These are phyloP conservation scores for Zeugodacus cucurbitae DNA, from an alignment of 1,140 invertebrate genomes.

Conservation along the genomic window DNA sequence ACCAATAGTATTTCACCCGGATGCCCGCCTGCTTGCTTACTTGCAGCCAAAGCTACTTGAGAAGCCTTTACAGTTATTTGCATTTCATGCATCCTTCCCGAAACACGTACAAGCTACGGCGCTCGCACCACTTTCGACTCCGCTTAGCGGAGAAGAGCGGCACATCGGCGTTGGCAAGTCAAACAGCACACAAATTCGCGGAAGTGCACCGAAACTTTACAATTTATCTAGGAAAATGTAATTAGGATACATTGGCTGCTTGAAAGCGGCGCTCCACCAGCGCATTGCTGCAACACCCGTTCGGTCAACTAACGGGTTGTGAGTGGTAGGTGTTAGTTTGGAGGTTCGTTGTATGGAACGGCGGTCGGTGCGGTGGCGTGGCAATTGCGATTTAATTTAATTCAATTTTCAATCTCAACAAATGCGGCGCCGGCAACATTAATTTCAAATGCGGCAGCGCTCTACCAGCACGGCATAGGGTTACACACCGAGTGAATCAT, in stretches of 20 bases:
- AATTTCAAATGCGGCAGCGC: not conserved
- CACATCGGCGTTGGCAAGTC: slow-evolving; percentile 45
- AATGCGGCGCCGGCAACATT: not conserved
- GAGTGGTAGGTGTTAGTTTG: not conserved
- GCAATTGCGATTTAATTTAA: slow-evolving; percentile 28
- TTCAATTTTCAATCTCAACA: slow-evolving; percentile 32
- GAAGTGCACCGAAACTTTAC: slow-evolving; percentile 63
- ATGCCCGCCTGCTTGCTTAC: not conserved
- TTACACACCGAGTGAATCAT: not conserved
- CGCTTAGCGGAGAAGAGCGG: not conserved
- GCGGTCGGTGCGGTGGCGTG: not conserved
- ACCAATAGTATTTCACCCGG: not conserved
- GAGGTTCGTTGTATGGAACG: not conserved
- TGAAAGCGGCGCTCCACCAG: not conserved
- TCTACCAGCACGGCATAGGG: not conserved
- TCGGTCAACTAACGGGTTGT: not conserved
- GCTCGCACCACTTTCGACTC: not conserved
- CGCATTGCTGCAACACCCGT: not conserved
- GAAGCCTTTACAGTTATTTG: not conserved
- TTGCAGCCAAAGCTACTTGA: not conserved
- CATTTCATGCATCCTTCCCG: not conserved
- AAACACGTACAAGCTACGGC: not conserved
- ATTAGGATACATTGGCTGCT: slow-evolving; percentile 52
- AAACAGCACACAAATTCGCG: slow-evolving; percentile 60
- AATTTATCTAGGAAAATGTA: slow-evolving; percentile 66